Percentiles rank a stretch among this genome's conserved stretches.
phyloP scores from a whole-genome alignment of 2,113 vertebrate species.

The Podarcis muralis region DNA sequence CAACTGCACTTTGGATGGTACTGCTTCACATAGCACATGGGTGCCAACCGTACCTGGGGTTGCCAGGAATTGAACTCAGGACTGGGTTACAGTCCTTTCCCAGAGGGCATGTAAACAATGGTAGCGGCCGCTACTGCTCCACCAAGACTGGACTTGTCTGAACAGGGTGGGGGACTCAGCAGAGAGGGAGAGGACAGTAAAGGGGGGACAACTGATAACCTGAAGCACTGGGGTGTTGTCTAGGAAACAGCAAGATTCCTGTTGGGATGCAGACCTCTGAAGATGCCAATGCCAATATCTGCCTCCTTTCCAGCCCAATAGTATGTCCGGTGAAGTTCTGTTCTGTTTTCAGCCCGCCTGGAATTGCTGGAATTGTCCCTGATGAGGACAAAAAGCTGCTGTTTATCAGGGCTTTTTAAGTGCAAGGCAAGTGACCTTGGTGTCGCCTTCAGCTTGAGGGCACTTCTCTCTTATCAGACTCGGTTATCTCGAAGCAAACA shows the following conservation, averaged over 20 bases:
- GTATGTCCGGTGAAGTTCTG: not conserved
- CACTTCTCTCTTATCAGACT: slow-evolving; percentile 61
- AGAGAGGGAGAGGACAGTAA: not conserved
- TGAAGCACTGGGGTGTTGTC: not conserved
- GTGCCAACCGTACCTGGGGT: too few species aligned
- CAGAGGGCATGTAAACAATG: too few species aligned
- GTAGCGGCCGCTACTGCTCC: too few species aligned
- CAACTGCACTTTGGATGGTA: too few species aligned
- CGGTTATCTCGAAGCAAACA: slow-evolving; percentile 69
- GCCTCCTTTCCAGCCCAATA: not conserved
- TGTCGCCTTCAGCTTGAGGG: slow-evolving; percentile 68
- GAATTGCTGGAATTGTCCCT: slow-evolving; percentile 10
- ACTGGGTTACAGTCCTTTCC: too few species aligned
- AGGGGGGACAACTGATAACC: not conserved
- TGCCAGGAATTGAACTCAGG: too few species aligned
- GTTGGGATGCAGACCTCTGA: not conserved
- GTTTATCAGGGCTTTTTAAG: slow-evolving; percentile 69
- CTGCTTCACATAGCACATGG: too few species aligned
- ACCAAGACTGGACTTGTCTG: too few species aligned
- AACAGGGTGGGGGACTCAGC: not conserved
- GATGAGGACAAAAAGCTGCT: slow-evolving; percentile 62
- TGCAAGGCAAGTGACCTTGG: slow-evolving; percentile 76
- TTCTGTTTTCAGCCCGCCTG: not conserved
- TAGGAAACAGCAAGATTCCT: not conserved
- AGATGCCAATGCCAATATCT: not conserved